phyloP scores from a whole-genome alignment of 2,888 invertebrate genomes.

The Apocheima hispidaria region DNA sequence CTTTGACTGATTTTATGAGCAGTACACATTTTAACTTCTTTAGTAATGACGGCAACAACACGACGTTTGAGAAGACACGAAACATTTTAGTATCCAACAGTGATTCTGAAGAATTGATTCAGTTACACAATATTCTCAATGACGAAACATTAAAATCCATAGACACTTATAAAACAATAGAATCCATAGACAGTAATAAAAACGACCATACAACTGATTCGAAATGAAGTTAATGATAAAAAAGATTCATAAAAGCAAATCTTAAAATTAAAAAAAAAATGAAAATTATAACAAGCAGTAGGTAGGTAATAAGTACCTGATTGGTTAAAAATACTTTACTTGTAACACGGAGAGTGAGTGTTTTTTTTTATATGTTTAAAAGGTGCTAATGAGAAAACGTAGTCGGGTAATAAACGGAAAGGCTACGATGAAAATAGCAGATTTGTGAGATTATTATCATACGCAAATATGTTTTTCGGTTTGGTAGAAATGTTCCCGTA shows the following conservation, averaged over 20 bases:
- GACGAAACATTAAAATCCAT: background rate
- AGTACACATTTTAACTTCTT: background rate
- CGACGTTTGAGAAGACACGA: conserved; percentile 2
- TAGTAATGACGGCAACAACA: background rate
- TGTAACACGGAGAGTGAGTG: background rate
- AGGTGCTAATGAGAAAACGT: no score
- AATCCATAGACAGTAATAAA: background rate
- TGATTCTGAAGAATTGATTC: conserved; percentile 12
- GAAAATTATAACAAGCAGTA: background rate
- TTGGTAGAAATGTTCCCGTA: no score
- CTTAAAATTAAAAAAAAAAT: background rate
- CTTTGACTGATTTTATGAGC: background rate
- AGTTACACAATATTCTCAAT: conserved; percentile 18
- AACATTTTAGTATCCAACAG: background rate
- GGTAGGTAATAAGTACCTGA: no score
- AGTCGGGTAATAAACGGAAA: no score
- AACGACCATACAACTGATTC: background rate
- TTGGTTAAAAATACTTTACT: no score
- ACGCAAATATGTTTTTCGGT: no score
- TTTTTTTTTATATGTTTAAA: no score
- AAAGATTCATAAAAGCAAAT: background rate
- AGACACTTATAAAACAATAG: background rate
- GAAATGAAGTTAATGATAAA: background rate
- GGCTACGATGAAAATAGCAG: no score
- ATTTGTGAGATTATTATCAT: no score